Conservation (phyloP, 2,113 vertebrate species). For the Albula goreensis region DNA sequence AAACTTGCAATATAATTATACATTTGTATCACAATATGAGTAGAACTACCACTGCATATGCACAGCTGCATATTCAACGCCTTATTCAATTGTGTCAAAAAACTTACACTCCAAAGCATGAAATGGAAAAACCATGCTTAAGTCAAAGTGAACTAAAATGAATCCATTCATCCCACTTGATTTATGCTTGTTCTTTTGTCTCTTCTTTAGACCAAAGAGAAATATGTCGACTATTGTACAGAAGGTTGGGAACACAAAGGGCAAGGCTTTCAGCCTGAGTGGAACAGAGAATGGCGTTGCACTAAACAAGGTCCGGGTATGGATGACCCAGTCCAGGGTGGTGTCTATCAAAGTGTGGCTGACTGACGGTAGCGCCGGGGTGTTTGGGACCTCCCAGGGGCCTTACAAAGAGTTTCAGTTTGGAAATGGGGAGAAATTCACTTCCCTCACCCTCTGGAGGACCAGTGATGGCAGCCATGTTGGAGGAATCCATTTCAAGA, state of each 20-base stretch:
- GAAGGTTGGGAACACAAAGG: not conserved
- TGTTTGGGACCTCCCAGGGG: not conserved
- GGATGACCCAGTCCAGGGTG: not conserved
- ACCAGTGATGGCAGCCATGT: not conserved
- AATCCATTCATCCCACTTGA: not conserved
- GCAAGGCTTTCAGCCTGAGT: not conserved
- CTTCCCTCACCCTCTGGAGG: constrained; percentile 6
- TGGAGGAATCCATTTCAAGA: constrained; percentile 5
- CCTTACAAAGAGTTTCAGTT: constrained; percentile 1
- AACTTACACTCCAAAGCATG: too few relatives aligned
- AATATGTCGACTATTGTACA: not conserved
- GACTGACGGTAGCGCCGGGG: not conserved
- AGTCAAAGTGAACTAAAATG: not conserved
- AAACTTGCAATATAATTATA: not conserved
- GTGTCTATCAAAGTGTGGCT: constrained; percentile 1
- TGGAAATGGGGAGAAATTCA: not conserved
- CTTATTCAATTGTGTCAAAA: not conserved
- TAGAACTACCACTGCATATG: not conserved
- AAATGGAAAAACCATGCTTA: not conserved
- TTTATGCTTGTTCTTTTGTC: not conserved
- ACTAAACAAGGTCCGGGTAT: not conserved
- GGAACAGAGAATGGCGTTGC: not conserved
- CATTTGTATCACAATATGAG: not conserved
- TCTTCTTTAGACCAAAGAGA: not conserved
- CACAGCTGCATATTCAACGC: not conserved